phyloP scores from a whole-genome alignment of 1,140 invertebrate species.

The Tetragonula clypearis region DNA sequence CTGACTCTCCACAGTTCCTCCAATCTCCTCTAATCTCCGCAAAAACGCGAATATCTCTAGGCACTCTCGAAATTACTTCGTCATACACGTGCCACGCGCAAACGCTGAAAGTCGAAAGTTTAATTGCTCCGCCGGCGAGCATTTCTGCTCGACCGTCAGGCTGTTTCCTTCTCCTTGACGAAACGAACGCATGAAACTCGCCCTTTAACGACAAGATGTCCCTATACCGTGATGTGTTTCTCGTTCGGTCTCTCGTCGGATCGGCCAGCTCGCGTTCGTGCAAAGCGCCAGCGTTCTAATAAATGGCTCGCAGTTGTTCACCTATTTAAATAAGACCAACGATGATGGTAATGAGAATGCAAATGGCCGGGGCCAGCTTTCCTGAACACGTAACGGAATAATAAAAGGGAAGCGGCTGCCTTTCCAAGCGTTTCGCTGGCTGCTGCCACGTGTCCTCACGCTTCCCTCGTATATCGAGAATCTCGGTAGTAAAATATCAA shows the following conservation, averaged over 20 bases:
- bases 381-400: constrained; percentile 56
- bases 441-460: neutral
- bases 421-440: neutral
- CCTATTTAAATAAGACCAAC: constrained; percentile 71
- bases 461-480: neutral
- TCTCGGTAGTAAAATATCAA: neutral
- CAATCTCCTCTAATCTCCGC: neutral
- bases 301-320: constrained; percentile 66
- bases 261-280: neutral
- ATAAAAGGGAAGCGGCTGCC: constrained; percentile 55
- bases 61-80: neutral
- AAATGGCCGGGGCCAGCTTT: constrained; percentile 68
- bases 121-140: neutral
- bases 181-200: neutral
- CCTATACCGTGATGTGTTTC: too few species aligned
- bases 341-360: constrained; percentile 76
- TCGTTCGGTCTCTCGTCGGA: neutral
- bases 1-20: neutral
- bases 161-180: too few species aligned
- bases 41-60: neutral
- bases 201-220: neutral
- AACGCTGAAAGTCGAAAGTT: neutral
- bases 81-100: neutral
- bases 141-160: neutral
- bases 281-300: constrained; percentile 37